phyloP scores from a whole-genome alignment of 2,113 vertebrate species.

The Python bivittatus region DNA sequence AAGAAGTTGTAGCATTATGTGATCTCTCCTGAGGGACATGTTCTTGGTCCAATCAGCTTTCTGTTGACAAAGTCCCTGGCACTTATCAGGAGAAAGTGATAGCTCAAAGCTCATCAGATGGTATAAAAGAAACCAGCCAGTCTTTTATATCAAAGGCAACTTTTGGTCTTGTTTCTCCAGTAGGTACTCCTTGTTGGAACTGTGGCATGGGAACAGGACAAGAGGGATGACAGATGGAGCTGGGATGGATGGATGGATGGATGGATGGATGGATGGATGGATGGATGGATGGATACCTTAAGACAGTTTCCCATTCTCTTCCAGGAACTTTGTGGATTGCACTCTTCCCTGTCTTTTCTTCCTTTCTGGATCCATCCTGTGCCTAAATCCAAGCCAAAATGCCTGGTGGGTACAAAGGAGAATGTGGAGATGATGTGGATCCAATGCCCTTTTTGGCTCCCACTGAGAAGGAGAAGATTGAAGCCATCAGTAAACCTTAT shows the following conservation, averaged over 20 bases:
- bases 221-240: background rate
- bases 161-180: slow-evolving; percentile 17
- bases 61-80: fast-evolving
- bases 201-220: background rate
- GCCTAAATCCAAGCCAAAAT: slow-evolving; percentile 32
- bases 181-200: background rate
- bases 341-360: background rate
- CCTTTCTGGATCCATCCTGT: slow-evolving; percentile 7
- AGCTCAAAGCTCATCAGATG: slow-evolving; percentile 13
- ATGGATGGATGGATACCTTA: background rate
- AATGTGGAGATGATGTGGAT: slow-evolving; percentile 45
- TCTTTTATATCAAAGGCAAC: background rate
- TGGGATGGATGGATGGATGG: background rate
- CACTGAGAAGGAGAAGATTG: slow-evolving; percentile 34
- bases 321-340: slow-evolving; percentile 18
- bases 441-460: slow-evolving; percentile 46
- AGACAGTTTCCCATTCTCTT: background rate
- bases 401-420: slow-evolving; percentile 38
- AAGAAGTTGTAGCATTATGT: slow-evolving; percentile 27
- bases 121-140: slow-evolving; percentile 33
- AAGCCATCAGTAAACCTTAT: slow-evolving; percentile 48
- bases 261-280: background rate
- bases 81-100: fast-evolving
- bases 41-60: slow-evolving; percentile 12
- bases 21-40: slow-evolving; percentile 23